Base-by-base conservation (phyloP, 2,888 invertebrate species). In the Anthrax anthrax region DNA sequence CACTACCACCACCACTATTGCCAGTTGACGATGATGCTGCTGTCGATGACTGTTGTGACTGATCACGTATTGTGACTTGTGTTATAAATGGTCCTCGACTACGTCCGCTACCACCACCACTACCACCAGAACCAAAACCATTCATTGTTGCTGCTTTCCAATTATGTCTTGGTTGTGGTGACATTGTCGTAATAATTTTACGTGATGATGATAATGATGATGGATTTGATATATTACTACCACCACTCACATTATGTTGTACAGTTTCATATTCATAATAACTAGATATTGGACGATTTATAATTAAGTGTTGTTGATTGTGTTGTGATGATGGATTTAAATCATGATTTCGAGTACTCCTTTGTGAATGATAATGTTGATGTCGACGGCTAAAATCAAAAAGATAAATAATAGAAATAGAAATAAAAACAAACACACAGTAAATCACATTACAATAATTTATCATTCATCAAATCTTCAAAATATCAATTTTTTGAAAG, bases 231-330 rank as follows among this genome's bases (percentile, higher is more conserved):
- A 23, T 36, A 17, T 16, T 19, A 13, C 34, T 32, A 4, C 40
- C 40, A 3, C 14, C 23, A 14, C 29, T 27, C 9, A 70, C 73
- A 53, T 74, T 74, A 19, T 80, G 74, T 55, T 82, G 82, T 32
- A 84, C 79, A 54, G 78, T 82, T 64, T 87, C 87, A 65, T 87
- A 87, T 65, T 88, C 87, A 66, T 85, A 87, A 67, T 81, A 86
- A 68, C 84, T 87, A 50, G 86, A 86, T 51, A 81, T 78, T 6
- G 87, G 86, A 17, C 87, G 73, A 43, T 27, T 37, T 14, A 3
- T 5, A 23, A 27, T 12, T 18, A 17, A 49, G 18, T 59, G 52
- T 27, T 32, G 34, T 16, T 34, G 39, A n/a, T n/a, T n/a, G 19
- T 39, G 45, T 37, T 39, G 37, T 36, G 37, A 39, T 10, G 42